Conservation (phyloP, 2,113 vertebrate genomes). For the Atrichornis clamosus region DNA sequence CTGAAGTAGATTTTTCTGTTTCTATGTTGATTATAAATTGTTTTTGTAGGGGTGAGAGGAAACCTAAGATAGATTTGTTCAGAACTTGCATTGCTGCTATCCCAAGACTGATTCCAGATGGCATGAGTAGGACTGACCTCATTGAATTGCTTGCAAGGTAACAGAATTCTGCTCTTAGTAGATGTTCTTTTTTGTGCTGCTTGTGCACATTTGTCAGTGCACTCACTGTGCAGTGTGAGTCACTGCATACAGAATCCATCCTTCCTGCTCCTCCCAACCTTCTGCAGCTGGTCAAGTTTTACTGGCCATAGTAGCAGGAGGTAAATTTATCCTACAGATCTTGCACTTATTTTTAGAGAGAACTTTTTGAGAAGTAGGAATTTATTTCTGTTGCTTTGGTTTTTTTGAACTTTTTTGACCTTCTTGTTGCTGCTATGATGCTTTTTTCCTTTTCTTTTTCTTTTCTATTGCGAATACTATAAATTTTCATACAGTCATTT, state of each 20-base stretch:
- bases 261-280: neutral
- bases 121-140: slow-evolving; percentile 98
- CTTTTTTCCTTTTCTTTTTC: no score
- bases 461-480: neutral
- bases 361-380: neutral
- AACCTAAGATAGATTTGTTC: slow-evolving; percentile 99
- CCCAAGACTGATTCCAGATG: slow-evolving; percentile 95
- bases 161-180: neutral
- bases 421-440: neutral
- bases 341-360: neutral
- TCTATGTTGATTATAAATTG: neutral
- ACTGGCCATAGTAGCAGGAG: neutral
- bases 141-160: slow-evolving; percentile 97
- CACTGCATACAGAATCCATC: accelerated
- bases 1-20: neutral
- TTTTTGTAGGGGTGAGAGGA: slow-evolving; percentile 89
- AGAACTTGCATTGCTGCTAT: slow-evolving; percentile 98
- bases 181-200: neutral
- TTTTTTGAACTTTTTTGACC: neutral
- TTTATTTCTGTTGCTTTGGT: neutral
- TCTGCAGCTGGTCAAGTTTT: neutral
- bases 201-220: neutral
- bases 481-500: neutral
- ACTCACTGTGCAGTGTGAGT: neutral
- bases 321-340: neutral